Conservation (phyloP, 2,888 invertebrate species). For the Dynastes grantii region DNA sequence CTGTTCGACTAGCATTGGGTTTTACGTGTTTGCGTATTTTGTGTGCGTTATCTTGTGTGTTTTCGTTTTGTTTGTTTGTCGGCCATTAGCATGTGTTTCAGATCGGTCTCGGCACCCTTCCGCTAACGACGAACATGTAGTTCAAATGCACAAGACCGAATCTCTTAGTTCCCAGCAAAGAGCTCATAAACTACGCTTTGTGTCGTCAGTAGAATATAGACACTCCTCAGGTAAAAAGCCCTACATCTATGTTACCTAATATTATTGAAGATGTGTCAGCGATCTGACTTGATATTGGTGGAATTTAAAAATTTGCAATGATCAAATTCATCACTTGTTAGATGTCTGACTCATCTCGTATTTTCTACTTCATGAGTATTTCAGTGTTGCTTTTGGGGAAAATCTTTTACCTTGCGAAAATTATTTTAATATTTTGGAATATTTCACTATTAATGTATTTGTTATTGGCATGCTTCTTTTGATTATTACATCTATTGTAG, state of each 20-base stretch:
- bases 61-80: constrained; percentile 51
- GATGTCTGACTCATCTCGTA: too few species aligned
- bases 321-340: too few species aligned
- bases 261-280: neutral
- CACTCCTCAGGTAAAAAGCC: constrained; percentile 80
- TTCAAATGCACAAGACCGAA: constrained; percentile 68
- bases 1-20: neutral
- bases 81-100: constrained; percentile 69
- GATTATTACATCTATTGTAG: neutral
- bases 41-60: constrained; percentile 12
- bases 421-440: neutral
- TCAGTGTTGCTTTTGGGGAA: neutral
- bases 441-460: neutral
- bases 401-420: neutral
- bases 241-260: neutral
- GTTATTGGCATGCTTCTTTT: neutral
- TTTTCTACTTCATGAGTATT: neutral
- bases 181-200: constrained; percentile 84
- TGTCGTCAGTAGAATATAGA: constrained; percentile 86
- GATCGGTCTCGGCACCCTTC: constrained; percentile 75
- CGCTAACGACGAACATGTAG: constrained; percentile 73
- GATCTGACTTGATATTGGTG: too few species aligned
- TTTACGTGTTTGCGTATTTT: neutral
- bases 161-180: constrained; percentile 71
- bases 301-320: too few species aligned